Percentiles rank a stretch among this genome's conserved stretches.
Evolutionary conservation across 2,888 invertebrate species (phyloP).

Genomic region (Anarsia innoxiella): DNA sequence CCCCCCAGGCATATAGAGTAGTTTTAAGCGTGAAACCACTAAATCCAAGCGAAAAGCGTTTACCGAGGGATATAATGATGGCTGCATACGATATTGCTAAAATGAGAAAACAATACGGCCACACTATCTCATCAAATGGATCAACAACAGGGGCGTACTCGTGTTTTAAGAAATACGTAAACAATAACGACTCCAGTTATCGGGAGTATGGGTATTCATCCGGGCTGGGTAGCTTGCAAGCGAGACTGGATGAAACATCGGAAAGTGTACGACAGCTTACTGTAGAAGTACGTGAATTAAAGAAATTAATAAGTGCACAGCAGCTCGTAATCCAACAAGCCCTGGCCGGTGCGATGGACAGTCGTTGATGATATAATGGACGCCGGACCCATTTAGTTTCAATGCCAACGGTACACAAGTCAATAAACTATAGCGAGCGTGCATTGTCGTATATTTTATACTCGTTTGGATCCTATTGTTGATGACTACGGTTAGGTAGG

Average conservation of each 20-base stretch:
- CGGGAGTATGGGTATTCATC: constrained; percentile 73
- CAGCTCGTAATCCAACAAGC: constrained; percentile 70
- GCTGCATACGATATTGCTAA: constrained; percentile 87
- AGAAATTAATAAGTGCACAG: constrained; percentile 71
- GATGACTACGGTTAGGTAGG: constrained; percentile 30
- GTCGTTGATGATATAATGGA: constrained; percentile 66
- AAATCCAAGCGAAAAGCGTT: constrained; percentile 86
- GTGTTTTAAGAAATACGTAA: constrained; percentile 79
- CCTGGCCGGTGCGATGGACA: constrained; percentile 57
- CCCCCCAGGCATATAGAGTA: constrained; percentile 87
- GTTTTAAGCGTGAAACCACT: constrained; percentile 88
- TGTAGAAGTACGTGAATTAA: constrained; percentile 81
- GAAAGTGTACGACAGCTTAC: constrained; percentile 80
- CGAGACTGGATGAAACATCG: constrained; percentile 79
- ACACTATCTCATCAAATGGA: constrained; percentile 80
- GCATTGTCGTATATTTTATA: constrained; percentile 44
- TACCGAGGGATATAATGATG: constrained; percentile 86
- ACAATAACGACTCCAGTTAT: constrained; percentile 71
- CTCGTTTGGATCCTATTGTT: constrained; percentile 38
- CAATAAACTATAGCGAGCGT: constrained; percentile 59
- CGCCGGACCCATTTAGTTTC: constrained; percentile 56
- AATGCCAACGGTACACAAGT: constrained; percentile 68
- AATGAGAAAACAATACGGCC: constrained; percentile 81
- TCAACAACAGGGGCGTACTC: constrained; percentile 78
- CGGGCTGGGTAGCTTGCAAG: constrained; percentile 75